Percentiles rank a stretch among this genome's conserved stretches.
Conservation (phyloP, 2,797 vertebrate species). For the Cossypha niveicapilla region DNA sequence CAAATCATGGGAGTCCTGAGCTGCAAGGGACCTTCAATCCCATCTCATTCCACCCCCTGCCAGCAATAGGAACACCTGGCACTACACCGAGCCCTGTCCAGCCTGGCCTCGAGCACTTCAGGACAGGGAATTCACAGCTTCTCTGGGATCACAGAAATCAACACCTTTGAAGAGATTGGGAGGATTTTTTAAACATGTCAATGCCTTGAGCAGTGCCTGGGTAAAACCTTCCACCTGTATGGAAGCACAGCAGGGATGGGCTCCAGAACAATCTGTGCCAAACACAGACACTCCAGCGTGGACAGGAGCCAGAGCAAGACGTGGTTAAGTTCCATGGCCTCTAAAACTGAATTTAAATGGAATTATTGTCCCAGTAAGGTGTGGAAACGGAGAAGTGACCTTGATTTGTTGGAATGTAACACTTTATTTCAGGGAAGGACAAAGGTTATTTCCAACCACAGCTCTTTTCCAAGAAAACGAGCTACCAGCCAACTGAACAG, state of each 20-base stretch:
- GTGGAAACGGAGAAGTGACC: accelerated
- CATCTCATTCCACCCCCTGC: neutral
- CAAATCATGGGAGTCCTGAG: neutral
- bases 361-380: neutral
- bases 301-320: neutral
- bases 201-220: accelerated
- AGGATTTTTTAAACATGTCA: neutral
- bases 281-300: accelerated
- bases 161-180: neutral
- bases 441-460: neutral
- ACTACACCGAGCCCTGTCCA: neutral
- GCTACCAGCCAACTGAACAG: neutral
- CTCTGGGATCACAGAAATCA: neutral
- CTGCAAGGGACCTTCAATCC: neutral
- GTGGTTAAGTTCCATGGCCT: accelerated
- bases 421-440: neutral
- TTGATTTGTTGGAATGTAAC: neutral
- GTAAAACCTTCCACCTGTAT: neutral
- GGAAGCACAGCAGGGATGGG: neutral
- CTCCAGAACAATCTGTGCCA: accelerated
- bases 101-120: neutral
- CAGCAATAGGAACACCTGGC: neutral
- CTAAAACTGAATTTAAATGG: neutral
- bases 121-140: neutral
- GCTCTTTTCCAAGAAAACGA: neutral